These are phyloP conservation scores for Gracilinanus agilis DNA, from an alignment of 2,113 vertebrate genomes.

Conservation along the genomic window DNA sequence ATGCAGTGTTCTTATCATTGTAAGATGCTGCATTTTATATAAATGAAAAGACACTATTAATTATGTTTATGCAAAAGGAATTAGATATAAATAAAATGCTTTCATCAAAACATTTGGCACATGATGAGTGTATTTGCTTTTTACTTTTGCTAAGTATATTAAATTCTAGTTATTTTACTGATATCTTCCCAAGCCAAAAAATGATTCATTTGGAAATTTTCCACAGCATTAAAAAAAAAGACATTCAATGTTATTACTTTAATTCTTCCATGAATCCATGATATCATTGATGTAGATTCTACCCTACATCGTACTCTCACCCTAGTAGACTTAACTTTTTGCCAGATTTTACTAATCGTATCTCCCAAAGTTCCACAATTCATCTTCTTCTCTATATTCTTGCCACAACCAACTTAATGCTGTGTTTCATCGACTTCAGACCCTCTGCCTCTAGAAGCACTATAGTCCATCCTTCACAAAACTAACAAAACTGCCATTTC, in stretches of 20 bases:
- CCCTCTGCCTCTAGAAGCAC: neutral
- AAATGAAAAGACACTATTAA: neutral
- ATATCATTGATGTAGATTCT: neutral
- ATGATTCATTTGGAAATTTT: too few species aligned
- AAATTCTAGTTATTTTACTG: too few species aligned
- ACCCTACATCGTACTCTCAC: neutral
- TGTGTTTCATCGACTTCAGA: neutral
- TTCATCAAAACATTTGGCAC: too few species aligned
- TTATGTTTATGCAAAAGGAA: neutral
- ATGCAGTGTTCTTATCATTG: neutral
- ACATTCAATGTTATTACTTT: neutral
- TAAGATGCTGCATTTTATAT: neutral
- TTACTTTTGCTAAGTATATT: too few species aligned
- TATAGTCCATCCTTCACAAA: neutral
- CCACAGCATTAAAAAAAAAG: neutral
- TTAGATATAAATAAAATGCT: neutral
- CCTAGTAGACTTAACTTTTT: neutral
- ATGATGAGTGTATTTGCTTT: too few species aligned
- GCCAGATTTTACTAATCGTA: neutral
- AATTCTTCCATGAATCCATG: neutral
- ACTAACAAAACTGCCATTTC: neutral
- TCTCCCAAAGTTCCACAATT: neutral
- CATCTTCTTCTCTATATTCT: neutral
- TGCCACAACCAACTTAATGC: neutral
- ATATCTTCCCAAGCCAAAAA: too few species aligned